Conservation (phyloP, 23 tunicate genomes). For the Trididemnum miniatum region DNA sequence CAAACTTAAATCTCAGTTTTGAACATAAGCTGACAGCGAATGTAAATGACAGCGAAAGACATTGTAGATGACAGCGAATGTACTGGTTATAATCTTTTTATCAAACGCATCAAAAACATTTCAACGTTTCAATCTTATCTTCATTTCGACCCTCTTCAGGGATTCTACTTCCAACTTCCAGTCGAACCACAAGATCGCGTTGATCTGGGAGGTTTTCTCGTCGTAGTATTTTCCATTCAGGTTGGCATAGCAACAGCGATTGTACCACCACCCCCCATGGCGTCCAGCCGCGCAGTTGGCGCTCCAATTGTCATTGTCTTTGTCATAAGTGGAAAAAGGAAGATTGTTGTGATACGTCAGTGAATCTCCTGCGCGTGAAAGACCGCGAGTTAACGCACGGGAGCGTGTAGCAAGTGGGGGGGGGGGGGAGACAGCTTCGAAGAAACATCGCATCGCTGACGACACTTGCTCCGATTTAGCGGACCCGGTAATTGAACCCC, state of each 20-base stretch:
- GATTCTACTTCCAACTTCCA: not conserved
- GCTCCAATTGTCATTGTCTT: not conserved
- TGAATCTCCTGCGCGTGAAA: conserved; percentile 26
- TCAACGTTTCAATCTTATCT: not conserved
- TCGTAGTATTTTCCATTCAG: conserved; percentile 1
- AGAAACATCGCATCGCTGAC: no score
- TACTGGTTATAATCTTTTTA: no score
- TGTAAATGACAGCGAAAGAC: no score
- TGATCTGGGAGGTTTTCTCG: not conserved
- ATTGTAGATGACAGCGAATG: no score
- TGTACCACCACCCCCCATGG: conserved; percentile 31
- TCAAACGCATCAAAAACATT: no score
- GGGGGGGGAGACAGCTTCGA: no score
- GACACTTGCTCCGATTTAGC: no score
- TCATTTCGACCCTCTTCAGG: not conserved
- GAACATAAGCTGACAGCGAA: no score
- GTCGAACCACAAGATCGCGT: not conserved
- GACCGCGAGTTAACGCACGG: no score
- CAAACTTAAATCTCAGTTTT: no score
- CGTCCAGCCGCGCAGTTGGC: not conserved
- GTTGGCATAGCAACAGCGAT: not conserved
- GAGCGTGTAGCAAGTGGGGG: no score
- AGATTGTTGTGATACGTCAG: not conserved
- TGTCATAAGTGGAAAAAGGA: conserved; percentile 2
- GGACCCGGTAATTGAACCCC: no score